Evolutionary conservation across 1,140 invertebrate species (phyloP).

Genomic region (Leucophenga varia): DNA sequence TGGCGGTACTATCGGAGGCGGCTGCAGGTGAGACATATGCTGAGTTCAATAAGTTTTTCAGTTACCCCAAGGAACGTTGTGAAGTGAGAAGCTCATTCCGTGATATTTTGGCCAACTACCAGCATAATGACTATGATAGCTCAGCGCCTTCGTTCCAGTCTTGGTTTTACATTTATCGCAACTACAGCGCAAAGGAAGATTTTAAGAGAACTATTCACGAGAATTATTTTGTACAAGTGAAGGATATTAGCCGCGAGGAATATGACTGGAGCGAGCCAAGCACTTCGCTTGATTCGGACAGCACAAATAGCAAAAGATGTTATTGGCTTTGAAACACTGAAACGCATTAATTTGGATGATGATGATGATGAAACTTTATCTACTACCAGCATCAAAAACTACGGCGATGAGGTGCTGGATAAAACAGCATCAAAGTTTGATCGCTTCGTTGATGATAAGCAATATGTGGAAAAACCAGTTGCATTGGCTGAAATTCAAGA

Average conservation of each 20-base stretch:
- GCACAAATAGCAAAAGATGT: conserved; percentile 52
- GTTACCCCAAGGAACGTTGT: conserved; percentile 58
- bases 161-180: conserved; percentile 68
- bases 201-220: conserved; percentile 62
- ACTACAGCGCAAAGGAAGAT: conserved; percentile 62
- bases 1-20: conserved; percentile 64
- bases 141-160: conserved; percentile 64
- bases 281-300: conserved; percentile 21
- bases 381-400: conserved; percentile 21
- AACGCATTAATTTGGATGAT: conserved; percentile 43
- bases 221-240: conserved; percentile 64
- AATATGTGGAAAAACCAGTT: conserved; percentile 55
- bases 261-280: conserved; percentile 43
- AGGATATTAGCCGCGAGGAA: conserved; percentile 60
- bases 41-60: conserved; percentile 61
- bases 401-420: conserved; percentile 43
- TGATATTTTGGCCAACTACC: conserved; percentile 59
- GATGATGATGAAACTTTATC: conserved; percentile 20
- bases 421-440: conserved; percentile 53
- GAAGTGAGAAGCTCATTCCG: conserved; percentile 48
- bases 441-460: conserved; percentile 51
- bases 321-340: conserved; percentile 48
- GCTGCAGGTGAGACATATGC: conserved; percentile 61
- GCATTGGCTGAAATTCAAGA: conserved; percentile 50
- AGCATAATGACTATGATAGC: conserved; percentile 58